These are phyloP conservation scores for Botia almorhae DNA, from an alignment of 2,797 vertebrate species.

Conservation along the genomic window DNA sequence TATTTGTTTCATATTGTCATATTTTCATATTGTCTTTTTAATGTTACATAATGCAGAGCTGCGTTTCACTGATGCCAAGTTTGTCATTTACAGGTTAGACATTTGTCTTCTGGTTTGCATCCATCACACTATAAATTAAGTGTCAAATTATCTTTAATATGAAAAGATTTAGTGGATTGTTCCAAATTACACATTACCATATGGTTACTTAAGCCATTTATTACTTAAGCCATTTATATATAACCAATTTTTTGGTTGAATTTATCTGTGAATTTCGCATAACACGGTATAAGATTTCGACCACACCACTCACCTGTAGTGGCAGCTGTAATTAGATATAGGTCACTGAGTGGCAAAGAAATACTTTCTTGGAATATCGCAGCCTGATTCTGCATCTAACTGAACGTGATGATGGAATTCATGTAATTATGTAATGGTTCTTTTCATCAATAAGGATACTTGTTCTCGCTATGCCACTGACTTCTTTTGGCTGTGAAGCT, in stretches of 20 bases:
- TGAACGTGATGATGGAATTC: neutral
- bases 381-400: neutral
- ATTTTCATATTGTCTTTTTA: no score
- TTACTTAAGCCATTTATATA: no score
- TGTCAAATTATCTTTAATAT: no score
- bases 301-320: neutral
- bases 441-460: slow-evolving; percentile 25
- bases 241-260: no score
- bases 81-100: neutral
- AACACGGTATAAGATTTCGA: no score
- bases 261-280: no score
- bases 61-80: neutral
- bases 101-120: no score
- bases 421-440: neutral
- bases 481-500: slow-evolving; percentile 63
- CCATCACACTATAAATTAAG: no score
- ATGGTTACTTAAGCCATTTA: neutral
- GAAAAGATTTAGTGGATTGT: neutral
- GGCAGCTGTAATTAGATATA: neutral
- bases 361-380: neutral
- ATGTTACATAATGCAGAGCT: neutral
- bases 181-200: neutral
- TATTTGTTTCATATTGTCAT: no score
- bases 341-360: neutral
- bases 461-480: slow-evolving; percentile 28